Percentiles rank a stretch among this genome's conserved stretches.
phyloP scores from a whole-genome alignment of 2,797 vertebrate genomes.

The Triplophysa yarkandensis region DNA sequence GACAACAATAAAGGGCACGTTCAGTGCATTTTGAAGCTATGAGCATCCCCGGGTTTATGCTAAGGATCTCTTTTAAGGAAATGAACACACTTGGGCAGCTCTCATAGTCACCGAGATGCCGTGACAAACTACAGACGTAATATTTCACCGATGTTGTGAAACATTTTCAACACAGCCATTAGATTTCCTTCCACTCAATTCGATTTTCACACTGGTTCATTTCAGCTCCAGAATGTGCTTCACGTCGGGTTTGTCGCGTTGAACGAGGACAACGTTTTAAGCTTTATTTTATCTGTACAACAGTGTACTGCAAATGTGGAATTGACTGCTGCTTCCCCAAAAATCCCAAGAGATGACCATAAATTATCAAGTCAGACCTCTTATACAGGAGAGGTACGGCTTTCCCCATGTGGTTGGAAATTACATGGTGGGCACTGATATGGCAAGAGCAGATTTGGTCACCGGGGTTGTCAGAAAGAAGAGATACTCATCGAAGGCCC shows the following conservation, averaged over 20 bases:
- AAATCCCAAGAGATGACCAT: slow-evolving; percentile 67
- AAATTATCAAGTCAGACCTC: slow-evolving; percentile 64
- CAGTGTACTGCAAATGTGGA: slow-evolving; percentile 58
- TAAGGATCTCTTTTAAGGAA: slow-evolving; percentile 26
- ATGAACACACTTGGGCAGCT: slow-evolving; percentile 1
- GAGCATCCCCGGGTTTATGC: slow-evolving; percentile 5
- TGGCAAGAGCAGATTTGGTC: slow-evolving; percentile 93
- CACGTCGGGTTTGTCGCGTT: neutral
- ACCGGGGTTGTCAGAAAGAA: slow-evolving; percentile 85
- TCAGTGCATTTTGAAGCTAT: slow-evolving; percentile 12
- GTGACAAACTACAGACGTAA: slow-evolving; percentile 26
- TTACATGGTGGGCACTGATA: slow-evolving; percentile 96
- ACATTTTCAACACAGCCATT: slow-evolving; percentile 29
- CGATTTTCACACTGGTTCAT: slow-evolving; percentile 48
- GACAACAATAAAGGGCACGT: neutral
- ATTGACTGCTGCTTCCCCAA: slow-evolving; percentile 64
- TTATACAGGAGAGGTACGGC: slow-evolving; percentile 78
- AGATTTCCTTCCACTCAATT: slow-evolving; percentile 43
- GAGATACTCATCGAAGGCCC: slow-evolving; percentile 5
- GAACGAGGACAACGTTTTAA: slow-evolving; percentile 62
- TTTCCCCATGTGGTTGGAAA: slow-evolving; percentile 94
- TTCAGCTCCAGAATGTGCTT: neutral
- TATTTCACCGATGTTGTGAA: slow-evolving; percentile 37
- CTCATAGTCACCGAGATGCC: slow-evolving; percentile 4
- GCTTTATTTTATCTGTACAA: slow-evolving; percentile 58